A percentile compares a stretch with the other conserved stretches of the same genome.
Evolutionary conservation across 2,888 invertebrate genomes (phyloP).

Genomic region (Brachypterus glaber): DNA sequence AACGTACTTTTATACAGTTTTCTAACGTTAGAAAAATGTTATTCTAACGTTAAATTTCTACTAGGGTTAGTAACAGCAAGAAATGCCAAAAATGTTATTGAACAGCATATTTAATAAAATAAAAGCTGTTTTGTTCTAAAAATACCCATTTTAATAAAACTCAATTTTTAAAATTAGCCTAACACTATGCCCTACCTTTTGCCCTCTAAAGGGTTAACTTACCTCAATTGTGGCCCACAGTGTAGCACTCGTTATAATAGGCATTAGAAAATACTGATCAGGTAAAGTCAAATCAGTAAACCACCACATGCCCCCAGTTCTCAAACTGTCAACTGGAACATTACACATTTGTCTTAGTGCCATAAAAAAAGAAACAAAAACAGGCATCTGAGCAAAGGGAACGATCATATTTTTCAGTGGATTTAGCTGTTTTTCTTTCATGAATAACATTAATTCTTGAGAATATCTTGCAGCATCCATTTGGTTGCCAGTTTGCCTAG

Average conservation of each 20-base stretch:
- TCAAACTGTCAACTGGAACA: slow-evolving; percentile 83
- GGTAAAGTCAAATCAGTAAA: slow-evolving; percentile 83
- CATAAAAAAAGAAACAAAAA: slow-evolving; percentile 89
- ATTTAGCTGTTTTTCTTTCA: slow-evolving; percentile 73
- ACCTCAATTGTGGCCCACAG: slow-evolving; percentile 73
- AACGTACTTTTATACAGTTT: no score
- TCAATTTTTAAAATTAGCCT: no score
- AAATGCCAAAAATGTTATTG: no score
- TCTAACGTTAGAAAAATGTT: no score
- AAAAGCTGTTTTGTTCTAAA: no score
- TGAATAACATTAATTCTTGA: slow-evolving; percentile 70
- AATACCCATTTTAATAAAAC: no score
- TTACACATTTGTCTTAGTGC: slow-evolving; percentile 82
- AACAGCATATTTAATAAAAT: no score
- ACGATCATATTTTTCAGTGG: slow-evolving; percentile 71
- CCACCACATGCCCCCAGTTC: slow-evolving; percentile 84
- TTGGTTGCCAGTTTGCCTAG: slow-evolving; percentile 68
- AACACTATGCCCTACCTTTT: no score
- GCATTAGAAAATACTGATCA: slow-evolving; percentile 83
- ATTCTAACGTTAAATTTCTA: no score
- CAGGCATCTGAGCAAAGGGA: slow-evolving; percentile 69
- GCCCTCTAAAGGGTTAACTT: no score
- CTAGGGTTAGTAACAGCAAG: no score
- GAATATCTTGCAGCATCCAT: slow-evolving; percentile 65
- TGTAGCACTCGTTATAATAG: slow-evolving; percentile 74